Conservation (phyloP, 2,797 vertebrate species). For the Manis crassicaudata region DNA sequence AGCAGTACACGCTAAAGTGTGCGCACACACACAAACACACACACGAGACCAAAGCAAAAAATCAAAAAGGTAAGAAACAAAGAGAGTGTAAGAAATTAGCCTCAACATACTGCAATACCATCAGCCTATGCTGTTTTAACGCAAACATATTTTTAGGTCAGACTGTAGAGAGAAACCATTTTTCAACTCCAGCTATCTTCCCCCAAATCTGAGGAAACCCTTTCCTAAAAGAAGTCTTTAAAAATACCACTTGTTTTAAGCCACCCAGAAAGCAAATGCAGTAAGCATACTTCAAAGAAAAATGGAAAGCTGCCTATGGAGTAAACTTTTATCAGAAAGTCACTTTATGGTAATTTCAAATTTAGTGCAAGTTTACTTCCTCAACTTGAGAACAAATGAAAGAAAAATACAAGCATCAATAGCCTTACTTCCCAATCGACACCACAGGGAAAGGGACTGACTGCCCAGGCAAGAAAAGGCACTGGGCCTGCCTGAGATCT, state of each 20-base stretch:
- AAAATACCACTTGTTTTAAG: slow-evolving; percentile 2
- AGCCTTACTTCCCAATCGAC: not conserved
- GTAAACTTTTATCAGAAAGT: slow-evolving; percentile 26
- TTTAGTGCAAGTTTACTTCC: slow-evolving; percentile 12
- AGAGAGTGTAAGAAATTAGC: not conserved
- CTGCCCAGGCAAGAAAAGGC: not conserved
- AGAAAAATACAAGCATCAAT: not conserved
- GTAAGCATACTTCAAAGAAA: slow-evolving; percentile 26
- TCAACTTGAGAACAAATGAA: slow-evolving; percentile 28
- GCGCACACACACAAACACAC: not conserved
- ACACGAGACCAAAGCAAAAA: not conserved
- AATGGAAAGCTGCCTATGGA: slow-evolving; percentile 1
- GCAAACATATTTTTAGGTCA: not conserved
- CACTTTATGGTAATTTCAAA: slow-evolving; percentile 23
- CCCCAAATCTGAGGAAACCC: not conserved
- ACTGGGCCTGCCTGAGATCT: not conserved
- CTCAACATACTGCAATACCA: not conserved
- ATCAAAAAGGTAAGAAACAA: not conserved
- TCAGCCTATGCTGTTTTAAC: not conserved
- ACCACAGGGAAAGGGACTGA: not conserved
- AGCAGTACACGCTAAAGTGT: not conserved
- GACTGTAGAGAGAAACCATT: not conserved
- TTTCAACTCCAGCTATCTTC: not conserved
- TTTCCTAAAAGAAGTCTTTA: not conserved
- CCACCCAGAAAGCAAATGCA: not conserved